These are phyloP conservation scores for Folsomia manolachei DNA, from an alignment of 2,888 invertebrate species.

Conservation along the genomic window DNA sequence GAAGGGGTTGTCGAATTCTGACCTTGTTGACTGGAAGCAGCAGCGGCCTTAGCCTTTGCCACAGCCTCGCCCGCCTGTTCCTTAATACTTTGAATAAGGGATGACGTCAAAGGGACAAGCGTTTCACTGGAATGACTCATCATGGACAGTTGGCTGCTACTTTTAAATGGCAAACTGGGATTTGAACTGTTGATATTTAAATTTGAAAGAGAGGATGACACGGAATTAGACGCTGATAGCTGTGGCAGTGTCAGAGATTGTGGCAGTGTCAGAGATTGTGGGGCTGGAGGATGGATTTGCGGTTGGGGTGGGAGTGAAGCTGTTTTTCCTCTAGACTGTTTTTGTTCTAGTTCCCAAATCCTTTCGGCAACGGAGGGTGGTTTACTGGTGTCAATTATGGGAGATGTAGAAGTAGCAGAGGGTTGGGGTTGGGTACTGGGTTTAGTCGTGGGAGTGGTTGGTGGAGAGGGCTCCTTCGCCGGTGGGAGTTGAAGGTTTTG, in stretches of 20 bases:
- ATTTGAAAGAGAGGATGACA: not conserved
- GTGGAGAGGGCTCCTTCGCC: not conserved
- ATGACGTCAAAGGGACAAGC: not conserved
- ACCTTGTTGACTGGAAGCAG: constrained; percentile 17
- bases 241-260: too few relatives aligned
- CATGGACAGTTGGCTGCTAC: not conserved
- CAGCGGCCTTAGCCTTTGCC: not conserved
- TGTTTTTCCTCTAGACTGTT: constrained; percentile 26
- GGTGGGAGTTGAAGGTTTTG: constrained; percentile 15
- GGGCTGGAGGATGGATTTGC: not conserved
- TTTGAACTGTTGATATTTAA: not conserved
- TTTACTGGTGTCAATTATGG: constrained; percentile 52
- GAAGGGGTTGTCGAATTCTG: not conserved
- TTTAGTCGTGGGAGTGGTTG: constrained; percentile 27
- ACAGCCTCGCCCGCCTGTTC: not conserved
- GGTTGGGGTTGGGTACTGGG: constrained; percentile 50
- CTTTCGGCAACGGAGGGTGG: constrained; percentile 66
- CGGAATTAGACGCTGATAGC: too few relatives aligned
- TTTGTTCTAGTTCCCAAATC: constrained; percentile 65
- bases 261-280: too few relatives aligned
- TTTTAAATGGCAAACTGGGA: not conserved
- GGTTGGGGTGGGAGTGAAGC: not conserved
- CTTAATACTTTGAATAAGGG: constrained; percentile 1
- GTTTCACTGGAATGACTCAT: not conserved
- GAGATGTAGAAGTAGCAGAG: constrained; percentile 52